Base-by-base conservation (phyloP, 2,797 vertebrate species). In the Gila robusta region DNA sequence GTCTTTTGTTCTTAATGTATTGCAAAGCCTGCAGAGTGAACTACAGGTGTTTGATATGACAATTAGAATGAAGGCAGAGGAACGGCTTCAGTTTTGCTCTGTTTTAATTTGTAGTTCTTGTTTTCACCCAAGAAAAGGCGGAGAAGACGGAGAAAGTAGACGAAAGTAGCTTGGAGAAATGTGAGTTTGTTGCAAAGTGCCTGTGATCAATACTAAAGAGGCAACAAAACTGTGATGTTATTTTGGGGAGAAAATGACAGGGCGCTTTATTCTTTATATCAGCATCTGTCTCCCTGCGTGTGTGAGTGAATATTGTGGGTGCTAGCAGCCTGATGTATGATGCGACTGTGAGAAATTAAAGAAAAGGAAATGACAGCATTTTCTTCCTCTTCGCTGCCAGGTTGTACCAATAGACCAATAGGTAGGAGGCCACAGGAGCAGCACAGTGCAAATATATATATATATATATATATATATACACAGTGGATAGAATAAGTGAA, bases 71-170 rank as follows among this genome's bases (percentile, higher is more conserved):
- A 78, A 91, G 86, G 90, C 80, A 70, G 82, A 86, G 89, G 82
- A 93, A 89, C 88, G 82, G 90, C 89, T 82, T 87, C 93, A 88
- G 92, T 93, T 94, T 92, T 93, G 92, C 89, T 94, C 91, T 89
- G 89, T 88, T 84, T 71, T 67, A 14, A 11, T 82, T 70, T 86
- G 52, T 41, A 84, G 39, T 66, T 81, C 41, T 73, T 89, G 73
- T 89, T 92, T 91, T 91, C 76, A 73, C 72, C 67, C 56, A 32
- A 80, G 41, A 69, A 76, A 86, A 86, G 56, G 47, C 85, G 72
- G 81, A 73, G 70, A 39, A 80, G 78, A 84, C 86, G 21, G 47
- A 81, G 71, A 84, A 62, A 86, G 69, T 81, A 90, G 81, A 79
- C 81, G 35, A 82, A 67, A 86, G 89, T 87, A 89, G 90, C 89